Percentiles rank a stretch among this genome's conserved stretches.
These are phyloP conservation scores for Aporophyla nigra DNA, from an alignment of 2,888 invertebrate genomes.

Conservation along the genomic window DNA sequence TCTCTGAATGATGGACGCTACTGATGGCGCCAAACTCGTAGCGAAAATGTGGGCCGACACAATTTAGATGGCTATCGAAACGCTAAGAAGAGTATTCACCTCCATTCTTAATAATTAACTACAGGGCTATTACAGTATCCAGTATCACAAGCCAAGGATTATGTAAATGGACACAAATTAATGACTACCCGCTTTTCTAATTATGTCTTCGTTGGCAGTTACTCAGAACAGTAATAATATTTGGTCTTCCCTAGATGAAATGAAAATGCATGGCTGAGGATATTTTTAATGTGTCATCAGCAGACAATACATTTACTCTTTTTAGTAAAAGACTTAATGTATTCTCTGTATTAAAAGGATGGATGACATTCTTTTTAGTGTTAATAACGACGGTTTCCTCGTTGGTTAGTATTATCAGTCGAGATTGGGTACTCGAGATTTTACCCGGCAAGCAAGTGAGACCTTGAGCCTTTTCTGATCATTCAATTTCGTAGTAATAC, in stretches of 20 bases:
- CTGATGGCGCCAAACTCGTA: neutral
- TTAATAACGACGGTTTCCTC: neutral
- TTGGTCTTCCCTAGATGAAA: neutral
- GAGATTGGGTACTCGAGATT: neutral
- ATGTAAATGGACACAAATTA: constrained; percentile 32
- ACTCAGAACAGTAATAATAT: neutral
- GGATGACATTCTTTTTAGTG: neutral
- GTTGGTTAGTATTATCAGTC: neutral
- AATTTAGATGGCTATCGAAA: neutral
- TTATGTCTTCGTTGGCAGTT: neutral
- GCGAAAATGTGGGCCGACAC: neutral
- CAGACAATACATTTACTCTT: neutral
- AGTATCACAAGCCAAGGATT: constrained; percentile 37
- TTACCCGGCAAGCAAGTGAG: neutral
- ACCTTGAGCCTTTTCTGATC: too few relatives aligned
- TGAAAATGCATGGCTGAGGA: neutral
- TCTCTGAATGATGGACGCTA: neutral
- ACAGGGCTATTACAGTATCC: constrained; percentile 4
- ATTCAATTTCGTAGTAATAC: neutral
- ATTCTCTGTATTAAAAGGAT: neutral
- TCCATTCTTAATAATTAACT: constrained; percentile 7
- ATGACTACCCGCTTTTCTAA: neutral
- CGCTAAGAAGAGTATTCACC: neutral
- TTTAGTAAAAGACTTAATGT: neutral
- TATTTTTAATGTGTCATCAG: neutral